Percentiles rank a stretch among this genome's conserved stretches.
Conservation (phyloP, 1,140 invertebrate species). For the Belonocnema kinseyi region DNA sequence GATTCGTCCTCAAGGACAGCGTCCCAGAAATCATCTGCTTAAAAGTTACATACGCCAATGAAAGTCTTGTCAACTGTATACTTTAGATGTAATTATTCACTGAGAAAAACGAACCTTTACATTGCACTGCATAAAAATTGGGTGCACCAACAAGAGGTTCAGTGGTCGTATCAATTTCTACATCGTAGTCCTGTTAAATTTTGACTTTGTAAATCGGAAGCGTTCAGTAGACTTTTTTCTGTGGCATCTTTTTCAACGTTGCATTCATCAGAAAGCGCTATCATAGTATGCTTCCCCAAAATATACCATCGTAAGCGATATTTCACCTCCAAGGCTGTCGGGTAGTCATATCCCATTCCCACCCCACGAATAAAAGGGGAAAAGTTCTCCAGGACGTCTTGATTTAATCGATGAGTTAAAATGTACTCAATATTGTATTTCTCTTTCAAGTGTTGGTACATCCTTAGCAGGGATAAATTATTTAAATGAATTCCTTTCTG, state of each 20-base stretch:
- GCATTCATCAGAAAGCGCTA: neutral
- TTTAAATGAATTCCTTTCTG: neutral
- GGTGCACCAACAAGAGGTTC: too few species aligned
- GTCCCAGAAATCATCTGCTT: too few species aligned
- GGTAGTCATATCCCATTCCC: neutral
- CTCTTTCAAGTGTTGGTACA: neutral
- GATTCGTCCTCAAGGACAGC: too few species aligned
- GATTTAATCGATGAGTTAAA: neutral
- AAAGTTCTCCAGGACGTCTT: neutral
- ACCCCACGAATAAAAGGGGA: conserved; percentile 7
- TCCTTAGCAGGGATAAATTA: neutral
- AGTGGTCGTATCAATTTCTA: too few species aligned
- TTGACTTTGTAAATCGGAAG: neutral
- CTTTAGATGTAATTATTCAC: too few species aligned
- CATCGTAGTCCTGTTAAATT: neutral
- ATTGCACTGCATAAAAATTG: too few species aligned
- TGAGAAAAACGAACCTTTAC: too few species aligned
- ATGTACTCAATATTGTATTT: neutral
- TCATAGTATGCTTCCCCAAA: neutral
- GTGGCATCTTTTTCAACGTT: neutral
- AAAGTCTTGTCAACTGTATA: too few species aligned
- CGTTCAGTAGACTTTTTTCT: neutral
- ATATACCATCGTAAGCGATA: too few species aligned
- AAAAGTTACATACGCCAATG: too few species aligned
- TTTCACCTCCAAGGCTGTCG: too few species aligned